Base-by-base conservation (phyloP, 2,113 vertebrate genomes). In the Ochotona curzoniae region DNA sequence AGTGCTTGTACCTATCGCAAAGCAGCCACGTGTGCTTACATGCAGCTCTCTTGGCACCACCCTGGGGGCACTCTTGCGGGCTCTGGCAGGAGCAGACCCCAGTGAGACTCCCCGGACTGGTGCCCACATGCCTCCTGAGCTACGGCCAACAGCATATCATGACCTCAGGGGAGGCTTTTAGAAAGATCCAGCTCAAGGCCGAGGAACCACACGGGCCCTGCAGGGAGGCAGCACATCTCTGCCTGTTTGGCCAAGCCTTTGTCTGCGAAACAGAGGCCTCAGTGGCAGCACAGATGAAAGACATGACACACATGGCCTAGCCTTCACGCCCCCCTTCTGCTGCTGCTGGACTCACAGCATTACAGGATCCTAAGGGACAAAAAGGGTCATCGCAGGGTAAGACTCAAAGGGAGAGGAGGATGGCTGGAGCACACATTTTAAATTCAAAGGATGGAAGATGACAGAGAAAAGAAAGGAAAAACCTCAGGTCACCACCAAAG, bases 341-440 rank as follows among this genome's bases (percentile, higher is more conserved):
- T 81, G 25, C 74, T 92, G 91, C 92, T 91, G 54, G 90, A n/a
- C 44, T 60, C 44, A 63, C 12, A 63, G 81, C 38, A 60, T 49
- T 91, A 49, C n/a, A 1, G 57, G 23, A 54, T n/a, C 28, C 74
- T 69, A 21, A 35, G 8, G 35, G 32, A 64, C 38, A 0, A 63
- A 63, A 88, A 89, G 38, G 78, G 32, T 26, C 49, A 80, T 26
- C 14, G 0, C 0, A 14, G n/a, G 20, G 63, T 14, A 1, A 89
- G 61, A 76, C 18, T n/a, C 13, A 89, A 96, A 85, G 20, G 49
- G 57, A 60, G 95, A 90, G 15, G 12, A 12, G 60, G 61, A 85
- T 76, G 44, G 49, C 47, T 49, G 3, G 1, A 8, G 26, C 54
- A 64, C n/a, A 38, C 57, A 5, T 83, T 79, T 15, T 30, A 78